phyloP scores from a whole-genome alignment of 1,140 invertebrate species.

The Pinna nobilis region DNA sequence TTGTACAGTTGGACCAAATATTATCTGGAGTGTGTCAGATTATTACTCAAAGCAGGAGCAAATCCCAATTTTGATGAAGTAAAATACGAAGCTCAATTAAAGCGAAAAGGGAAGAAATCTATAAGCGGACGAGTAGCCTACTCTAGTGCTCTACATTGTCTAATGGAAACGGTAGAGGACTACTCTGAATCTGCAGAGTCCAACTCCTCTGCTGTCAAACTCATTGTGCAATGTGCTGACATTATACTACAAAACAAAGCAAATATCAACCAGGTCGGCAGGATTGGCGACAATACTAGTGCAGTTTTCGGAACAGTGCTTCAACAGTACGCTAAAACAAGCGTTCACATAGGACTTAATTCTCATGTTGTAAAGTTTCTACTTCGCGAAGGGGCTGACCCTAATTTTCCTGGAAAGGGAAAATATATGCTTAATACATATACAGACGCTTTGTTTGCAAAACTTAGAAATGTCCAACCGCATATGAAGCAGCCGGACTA shows the following conservation, averaged over 20 bases:
- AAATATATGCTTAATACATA: constrained; percentile 64
- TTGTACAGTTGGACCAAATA: constrained; percentile 54
- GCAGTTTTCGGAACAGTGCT: constrained; percentile 52
- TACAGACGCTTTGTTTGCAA: constrained; percentile 52
- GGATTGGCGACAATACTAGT: constrained; percentile 42
- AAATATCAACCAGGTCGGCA: constrained; percentile 44
- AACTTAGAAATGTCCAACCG: constrained; percentile 23
- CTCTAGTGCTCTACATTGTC: constrained; percentile 57
- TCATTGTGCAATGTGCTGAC: constrained; percentile 57
- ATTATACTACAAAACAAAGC: constrained; percentile 43
- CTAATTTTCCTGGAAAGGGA: constrained; percentile 49
- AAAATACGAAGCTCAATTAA: constrained; percentile 37
- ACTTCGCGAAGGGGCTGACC: constrained; percentile 58
- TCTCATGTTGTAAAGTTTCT: constrained; percentile 52
- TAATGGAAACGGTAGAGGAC: constrained; percentile 57
- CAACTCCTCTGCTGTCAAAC: constrained; percentile 50
- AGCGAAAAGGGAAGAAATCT: constrained; percentile 43
- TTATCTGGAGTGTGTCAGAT: constrained; percentile 53
- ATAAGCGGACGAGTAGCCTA: constrained; percentile 50
- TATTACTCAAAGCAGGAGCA: constrained; percentile 54
- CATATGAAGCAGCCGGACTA: constrained; percentile 22
- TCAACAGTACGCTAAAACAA: constrained; percentile 60
- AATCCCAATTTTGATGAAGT: constrained; percentile 65
- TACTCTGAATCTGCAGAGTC: constrained; percentile 52
- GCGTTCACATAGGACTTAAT: constrained; percentile 56